These are phyloP conservation scores for Sylvicola fuscatus DNA, from an alignment of 2,888 invertebrate species.

Conservation along the genomic window DNA sequence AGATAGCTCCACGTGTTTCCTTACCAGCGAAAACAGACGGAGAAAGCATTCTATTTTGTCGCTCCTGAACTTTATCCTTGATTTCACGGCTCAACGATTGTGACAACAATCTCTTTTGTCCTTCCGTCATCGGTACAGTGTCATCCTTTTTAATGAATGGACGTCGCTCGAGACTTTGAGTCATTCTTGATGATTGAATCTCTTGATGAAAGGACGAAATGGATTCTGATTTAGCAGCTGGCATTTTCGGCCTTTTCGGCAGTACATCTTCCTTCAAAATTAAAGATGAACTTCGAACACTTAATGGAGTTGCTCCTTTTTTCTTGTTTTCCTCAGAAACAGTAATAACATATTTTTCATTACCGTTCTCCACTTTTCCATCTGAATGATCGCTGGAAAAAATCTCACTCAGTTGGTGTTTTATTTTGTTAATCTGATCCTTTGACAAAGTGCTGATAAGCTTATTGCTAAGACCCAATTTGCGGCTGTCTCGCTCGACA, in stretches of 20 bases:
- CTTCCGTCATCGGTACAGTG: conserved; percentile 27
- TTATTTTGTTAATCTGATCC: conserved; percentile 62
- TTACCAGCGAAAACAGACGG: conserved; percentile 26
- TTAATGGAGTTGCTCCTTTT: conserved; percentile 19
- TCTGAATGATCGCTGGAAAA: conserved; percentile 40
- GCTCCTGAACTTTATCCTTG: conserved; percentile 37
- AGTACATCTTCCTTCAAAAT: conserved; percentile 27
- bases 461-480: conserved; percentile 47
- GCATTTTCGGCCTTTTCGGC: conserved; percentile 9
- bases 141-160: conserved; percentile 1
- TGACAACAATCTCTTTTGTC: conserved; percentile 51
- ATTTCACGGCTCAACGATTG: conserved; percentile 53
- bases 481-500: conserved; percentile 26
- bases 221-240: conserved; percentile 29
- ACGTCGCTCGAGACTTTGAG: conserved; percentile 12
- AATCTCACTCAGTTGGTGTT: conserved; percentile 60
- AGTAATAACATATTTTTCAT: conserved; percentile 37
- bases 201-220: conserved; percentile 31
- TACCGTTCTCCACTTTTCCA: conserved; percentile 17
- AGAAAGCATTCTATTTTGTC: conserved; percentile 10
- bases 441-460: conserved; percentile 68
- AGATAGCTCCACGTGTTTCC: conserved; percentile 40
- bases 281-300: conserved; percentile 36
- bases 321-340: conserved; percentile 26
- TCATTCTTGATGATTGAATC: conserved; percentile 24